Base-by-base conservation (phyloP, 2,797 vertebrate genomes). In the Nasua narica region DNA sequence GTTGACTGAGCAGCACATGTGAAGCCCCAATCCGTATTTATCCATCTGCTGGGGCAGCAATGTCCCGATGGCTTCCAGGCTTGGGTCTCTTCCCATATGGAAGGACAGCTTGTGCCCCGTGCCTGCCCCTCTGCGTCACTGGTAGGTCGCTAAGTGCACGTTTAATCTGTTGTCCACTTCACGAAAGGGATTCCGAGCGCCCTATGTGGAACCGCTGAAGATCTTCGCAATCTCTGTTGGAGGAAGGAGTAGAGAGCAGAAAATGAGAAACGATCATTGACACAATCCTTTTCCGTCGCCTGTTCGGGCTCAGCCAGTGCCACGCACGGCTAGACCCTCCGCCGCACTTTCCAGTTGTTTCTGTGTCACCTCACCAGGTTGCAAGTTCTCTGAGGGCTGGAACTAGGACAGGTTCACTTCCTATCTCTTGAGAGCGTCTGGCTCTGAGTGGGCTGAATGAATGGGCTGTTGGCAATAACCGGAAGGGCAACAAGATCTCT, bases 1-100 rank as follows among this genome's bases (percentile, higher is more conserved):
- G 0, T 23, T 23, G 65, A 25, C 7, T 7, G 54, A 82, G 43
- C 29, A 40, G 9, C 5, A 32, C 29, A 3, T 0, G 0, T 4
- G 52, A 92, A 50, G 50, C 23, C 43, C 13, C 25, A 5, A 4
- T 29, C 23, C 2, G 29, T 21, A 50, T 11, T 48, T 21, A 13
- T 9, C 18, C 19, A 7, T 46, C 43, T 74, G 83, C 13, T 21
- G 25, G 89, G 32, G 65, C 7, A 4, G 52, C n/a, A 32, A 23
- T 40, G 32, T 58, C 4, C 0, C 5, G 32, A 19, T n/a, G 56
- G 37, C 6, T 92, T 58, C 14, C 0, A 37, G 65, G 21, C 40
- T 15, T 32, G 29, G 40, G 21, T 14, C 52, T 93, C 18, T 46
- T 69, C 23, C 43, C 25, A 37, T 15, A 7, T 23, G 4, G 32